Conservation (phyloP, 2,888 invertebrate genomes). For the Lochmaea crataegi region DNA sequence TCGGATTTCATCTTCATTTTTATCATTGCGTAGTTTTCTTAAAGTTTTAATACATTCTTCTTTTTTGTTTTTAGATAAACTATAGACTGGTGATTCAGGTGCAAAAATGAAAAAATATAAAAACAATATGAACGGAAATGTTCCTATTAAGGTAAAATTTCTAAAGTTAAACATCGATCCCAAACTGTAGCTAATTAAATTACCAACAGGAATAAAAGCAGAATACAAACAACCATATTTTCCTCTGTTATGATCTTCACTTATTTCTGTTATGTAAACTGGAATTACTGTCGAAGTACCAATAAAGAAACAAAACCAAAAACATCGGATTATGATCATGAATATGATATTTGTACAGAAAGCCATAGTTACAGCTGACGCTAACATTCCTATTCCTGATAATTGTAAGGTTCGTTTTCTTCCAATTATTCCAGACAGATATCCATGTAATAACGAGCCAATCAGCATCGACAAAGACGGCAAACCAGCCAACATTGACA, state of each 20-base stretch:
- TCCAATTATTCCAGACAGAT: not conserved
- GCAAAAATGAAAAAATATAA: constrained; percentile 7
- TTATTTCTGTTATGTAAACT: constrained; percentile 27
- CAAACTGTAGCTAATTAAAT: constrained; percentile 19
- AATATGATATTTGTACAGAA: not conserved
- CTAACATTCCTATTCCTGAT: not conserved
- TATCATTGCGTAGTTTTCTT: constrained; percentile 24
- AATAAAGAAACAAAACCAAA: not conserved
- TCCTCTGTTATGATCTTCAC: constrained; percentile 35
- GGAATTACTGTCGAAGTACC: not conserved
- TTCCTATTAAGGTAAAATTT: constrained; percentile 25
- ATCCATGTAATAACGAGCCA: not conserved
- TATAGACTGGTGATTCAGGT: constrained; percentile 32
- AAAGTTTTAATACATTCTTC: constrained; percentile 19
- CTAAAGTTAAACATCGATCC: constrained; percentile 20
- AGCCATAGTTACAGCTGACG: not conserved
- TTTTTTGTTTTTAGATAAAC: constrained; percentile 4
- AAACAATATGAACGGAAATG: constrained; percentile 13
- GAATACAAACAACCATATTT: constrained; percentile 23
- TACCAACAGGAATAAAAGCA: constrained; percentile 21
- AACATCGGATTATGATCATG: not conserved
- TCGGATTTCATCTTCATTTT: constrained; percentile 20
- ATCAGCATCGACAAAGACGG: not conserved
- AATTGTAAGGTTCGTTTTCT: not conserved
- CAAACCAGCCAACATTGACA: not conserved